Evolutionary conservation across 2,113 vertebrate species (phyloP).

Genomic region (Otocyon megalotis): DNA sequence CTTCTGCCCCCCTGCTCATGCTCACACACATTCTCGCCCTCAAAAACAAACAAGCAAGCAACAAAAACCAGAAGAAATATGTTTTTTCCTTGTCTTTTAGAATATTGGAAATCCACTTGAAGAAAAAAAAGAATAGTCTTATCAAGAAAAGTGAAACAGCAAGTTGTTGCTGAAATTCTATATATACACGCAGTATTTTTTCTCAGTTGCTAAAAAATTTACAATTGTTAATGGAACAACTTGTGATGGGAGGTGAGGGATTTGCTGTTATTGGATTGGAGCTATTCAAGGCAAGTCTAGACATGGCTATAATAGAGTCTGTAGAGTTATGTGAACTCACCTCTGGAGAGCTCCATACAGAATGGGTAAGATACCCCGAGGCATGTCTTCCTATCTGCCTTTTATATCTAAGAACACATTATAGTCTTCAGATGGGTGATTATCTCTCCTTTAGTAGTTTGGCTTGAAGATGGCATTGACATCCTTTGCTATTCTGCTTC

Average conservation of each 20-base stretch:
- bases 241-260: conserved; percentile 40
- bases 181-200: not conserved
- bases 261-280: conserved; percentile 70
- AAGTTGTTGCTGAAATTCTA: conserved; percentile 22
- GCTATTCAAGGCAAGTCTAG: conserved; percentile 63
- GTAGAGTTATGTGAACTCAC: conserved; percentile 50
- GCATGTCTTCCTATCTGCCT: not conserved
- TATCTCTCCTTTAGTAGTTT: not conserved
- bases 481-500: not conserved
- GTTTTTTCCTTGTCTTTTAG: not conserved
- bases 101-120: not conserved
- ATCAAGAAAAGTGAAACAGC: not conserved
- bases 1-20: not conserved
- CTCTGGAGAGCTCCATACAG: not conserved
- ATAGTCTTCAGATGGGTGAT: not conserved
- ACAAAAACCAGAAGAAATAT: not conserved
- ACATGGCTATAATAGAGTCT: conserved; percentile 27
- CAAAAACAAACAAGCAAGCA: not conserved
- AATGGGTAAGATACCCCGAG: not conserved
- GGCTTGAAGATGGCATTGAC: not conserved
- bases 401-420: not conserved
- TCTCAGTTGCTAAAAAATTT: conserved; percentile 4
- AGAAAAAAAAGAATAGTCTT: not conserved
- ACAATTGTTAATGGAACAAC: conserved; percentile 72
- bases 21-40: not conserved